Evolutionary conservation across 2,888 invertebrate genomes (phyloP).

Genomic region (Norana najaformis): DNA sequence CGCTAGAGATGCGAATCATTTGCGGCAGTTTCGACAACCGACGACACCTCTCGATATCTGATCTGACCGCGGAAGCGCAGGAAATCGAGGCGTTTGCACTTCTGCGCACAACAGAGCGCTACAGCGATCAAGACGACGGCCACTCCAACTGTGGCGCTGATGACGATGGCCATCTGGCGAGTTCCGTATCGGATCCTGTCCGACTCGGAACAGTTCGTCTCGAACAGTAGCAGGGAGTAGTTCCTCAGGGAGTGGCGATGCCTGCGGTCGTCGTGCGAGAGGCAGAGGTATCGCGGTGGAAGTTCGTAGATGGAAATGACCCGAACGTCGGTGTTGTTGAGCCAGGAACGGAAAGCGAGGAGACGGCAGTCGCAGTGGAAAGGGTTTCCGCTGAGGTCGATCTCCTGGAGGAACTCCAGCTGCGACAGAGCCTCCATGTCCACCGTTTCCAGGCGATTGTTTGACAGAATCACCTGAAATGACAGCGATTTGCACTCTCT

Average conservation of each 20-base stretch:
- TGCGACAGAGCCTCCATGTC: slow-evolving; percentile 35
- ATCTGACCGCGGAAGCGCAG: slow-evolving; percentile 45
- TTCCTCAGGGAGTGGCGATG: not conserved
- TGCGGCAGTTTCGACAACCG: slow-evolving; percentile 31
- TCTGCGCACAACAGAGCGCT: slow-evolving; percentile 31
- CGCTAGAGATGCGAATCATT: slow-evolving; percentile 10
- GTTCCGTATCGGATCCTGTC: not conserved
- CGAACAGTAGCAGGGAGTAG: slow-evolving; percentile 27
- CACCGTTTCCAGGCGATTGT: slow-evolving; percentile 37
- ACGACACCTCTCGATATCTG: slow-evolving; percentile 46
- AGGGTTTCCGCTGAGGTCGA: slow-evolving; percentile 44
- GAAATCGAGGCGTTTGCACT: slow-evolving; percentile 39
- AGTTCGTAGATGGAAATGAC: slow-evolving; percentile 36
- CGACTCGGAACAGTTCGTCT: not conserved
- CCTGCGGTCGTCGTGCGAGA: slow-evolving; percentile 22
- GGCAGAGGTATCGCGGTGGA: slow-evolving; percentile 38
- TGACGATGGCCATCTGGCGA: not conserved
- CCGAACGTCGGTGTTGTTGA: slow-evolving; percentile 40
- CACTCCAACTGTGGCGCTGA: not conserved
- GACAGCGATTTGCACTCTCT: not conserved
- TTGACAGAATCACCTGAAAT: slow-evolving; percentile 34
- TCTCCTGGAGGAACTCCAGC: slow-evolving; percentile 43
- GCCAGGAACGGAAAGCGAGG: slow-evolving; percentile 43
- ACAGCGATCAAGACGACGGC: not conserved
- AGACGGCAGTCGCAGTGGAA: slow-evolving; percentile 43